Conservation (phyloP, 2,113 vertebrate species). For the Diadophis punctatus region DNA sequence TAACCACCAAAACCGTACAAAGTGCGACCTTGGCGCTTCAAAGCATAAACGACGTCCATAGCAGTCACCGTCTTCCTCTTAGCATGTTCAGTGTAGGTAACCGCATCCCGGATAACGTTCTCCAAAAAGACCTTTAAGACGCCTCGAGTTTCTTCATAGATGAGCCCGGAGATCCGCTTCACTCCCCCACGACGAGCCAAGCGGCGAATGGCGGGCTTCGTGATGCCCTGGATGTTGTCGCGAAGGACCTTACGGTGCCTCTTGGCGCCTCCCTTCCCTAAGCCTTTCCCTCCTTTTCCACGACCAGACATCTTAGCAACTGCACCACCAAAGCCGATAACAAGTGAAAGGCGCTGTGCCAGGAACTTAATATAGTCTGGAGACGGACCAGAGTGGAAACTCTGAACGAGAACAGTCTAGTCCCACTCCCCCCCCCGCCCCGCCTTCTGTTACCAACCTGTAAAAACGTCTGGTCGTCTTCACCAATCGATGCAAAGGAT, state of each 20-base stretch:
- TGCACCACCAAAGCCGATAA: too few relatives aligned
- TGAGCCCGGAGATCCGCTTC: background rate
- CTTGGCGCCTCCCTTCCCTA: background rate
- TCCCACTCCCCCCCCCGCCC: background rate
- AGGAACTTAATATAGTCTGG: background rate
- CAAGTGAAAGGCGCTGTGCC: accelerated
- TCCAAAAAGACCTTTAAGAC: background rate
- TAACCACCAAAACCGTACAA: background rate
- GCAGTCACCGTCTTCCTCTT: background rate
- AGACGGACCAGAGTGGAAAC: background rate
- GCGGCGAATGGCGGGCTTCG: background rate
- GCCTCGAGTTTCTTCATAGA: background rate
- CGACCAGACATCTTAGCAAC: background rate
- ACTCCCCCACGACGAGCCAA: background rate
- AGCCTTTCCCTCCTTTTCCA: background rate
- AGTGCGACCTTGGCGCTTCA: background rate
- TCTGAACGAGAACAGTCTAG: accelerated
- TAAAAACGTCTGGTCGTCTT: background rate
- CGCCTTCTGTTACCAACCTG: too few relatives aligned
- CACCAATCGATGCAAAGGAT: background rate
- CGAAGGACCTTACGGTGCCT: background rate
- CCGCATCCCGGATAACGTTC: background rate
- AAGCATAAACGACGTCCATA: background rate
- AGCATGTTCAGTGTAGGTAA: background rate
- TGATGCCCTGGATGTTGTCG: background rate